Evolutionary conservation across 2,113 vertebrate species (phyloP), one percentile per base, ranked within the genome.

Genomic region (Aythya baeri): DNA sequence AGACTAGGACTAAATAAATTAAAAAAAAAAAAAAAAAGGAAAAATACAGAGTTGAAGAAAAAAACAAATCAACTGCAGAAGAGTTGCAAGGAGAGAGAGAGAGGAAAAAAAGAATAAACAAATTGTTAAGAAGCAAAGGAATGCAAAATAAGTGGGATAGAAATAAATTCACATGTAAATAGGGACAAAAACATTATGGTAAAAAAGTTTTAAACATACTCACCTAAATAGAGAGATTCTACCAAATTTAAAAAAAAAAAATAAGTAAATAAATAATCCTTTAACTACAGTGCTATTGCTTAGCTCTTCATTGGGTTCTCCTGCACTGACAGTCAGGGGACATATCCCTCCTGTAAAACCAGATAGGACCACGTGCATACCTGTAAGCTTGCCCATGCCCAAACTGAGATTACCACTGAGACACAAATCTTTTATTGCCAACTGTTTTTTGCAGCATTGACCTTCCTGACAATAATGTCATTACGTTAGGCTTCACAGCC

Each of bases 281-380:
- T 11, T 20, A 32, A 9, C 2, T 57, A 29, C 43, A n/a, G 34
- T 2, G 26, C 8, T 46, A 6, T 4, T 17, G 20, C 3, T 49
- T 0, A 58, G 34, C 43, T 71, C 32, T 32, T 50, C 38, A 2
- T 21, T 8, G 49, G 32, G 23, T 1, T n/a, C 58, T 73, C 43
- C 52, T n/a, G 52, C 0, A 0, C 0, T 34, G 31, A 14, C 22
- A 43, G 41, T 0, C n/a, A 55, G 27, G 3, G 55, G 21, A 25
- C 8, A 2, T 8, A 26, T 34, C 36, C 43, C 31, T 76, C 1
- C 14, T 15, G 9, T 8, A 44, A 43, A 13, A n/a, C 5, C 32
- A 70, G 34, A 21, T 29, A 22, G 6, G 31, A 9, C 2, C 8
- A 12, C 36, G 32, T 2, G 36, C 31, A 13, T 0, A 11, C 26